Base-by-base conservation (phyloP, 2,113 vertebrate species). In the Calypte anna region DNA sequence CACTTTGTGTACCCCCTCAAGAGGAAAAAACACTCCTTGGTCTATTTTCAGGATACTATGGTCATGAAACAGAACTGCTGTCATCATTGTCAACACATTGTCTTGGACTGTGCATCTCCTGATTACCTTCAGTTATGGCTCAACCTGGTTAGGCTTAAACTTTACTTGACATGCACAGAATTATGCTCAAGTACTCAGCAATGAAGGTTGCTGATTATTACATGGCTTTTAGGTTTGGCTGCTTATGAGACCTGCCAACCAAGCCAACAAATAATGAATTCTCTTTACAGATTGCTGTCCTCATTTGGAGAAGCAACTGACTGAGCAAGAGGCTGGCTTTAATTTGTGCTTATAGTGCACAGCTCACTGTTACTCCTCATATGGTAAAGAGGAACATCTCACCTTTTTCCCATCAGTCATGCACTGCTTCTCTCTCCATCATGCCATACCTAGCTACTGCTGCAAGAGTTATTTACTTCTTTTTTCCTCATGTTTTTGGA, bases 401-500 rank as follows among this genome's bases (percentile, higher is more conserved):
- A 94, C 85, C 75, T 85, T 85, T 73, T 63, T 14, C 58, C 88
- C 70, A 91, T 94, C 90, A 86, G 85, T 91, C 90, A 85, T 46
- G 90, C 88, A 73, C 79, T 88, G 88, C 82, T 94, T 94, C 82
- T 36, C 36, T 69, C 82, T 85, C 55, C 70, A 62, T 82, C 67
- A 28, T 18, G 54, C 50, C 82, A 66, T 85, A 70, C 30, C 62
- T 54, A 58, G n/a, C 43, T 69, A 66, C 44, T 67, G 48, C 77
- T 93, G 36, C 27, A 85, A 79, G 43, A 87, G 33, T 28, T 62
- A 31, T 46, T 73, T 76, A 19, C 58, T 80, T 76, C 9, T 22
- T 68, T 51, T 57, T 82, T 57, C 27, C 9, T 91, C 16, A 10
- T 77, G 48, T 36, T 73, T 88, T 73, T 93, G 30, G 43, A 87